Evolutionary conservation across 2,888 invertebrate genomes (phyloP).

Genomic region (Nomada lathburiana): DNA sequence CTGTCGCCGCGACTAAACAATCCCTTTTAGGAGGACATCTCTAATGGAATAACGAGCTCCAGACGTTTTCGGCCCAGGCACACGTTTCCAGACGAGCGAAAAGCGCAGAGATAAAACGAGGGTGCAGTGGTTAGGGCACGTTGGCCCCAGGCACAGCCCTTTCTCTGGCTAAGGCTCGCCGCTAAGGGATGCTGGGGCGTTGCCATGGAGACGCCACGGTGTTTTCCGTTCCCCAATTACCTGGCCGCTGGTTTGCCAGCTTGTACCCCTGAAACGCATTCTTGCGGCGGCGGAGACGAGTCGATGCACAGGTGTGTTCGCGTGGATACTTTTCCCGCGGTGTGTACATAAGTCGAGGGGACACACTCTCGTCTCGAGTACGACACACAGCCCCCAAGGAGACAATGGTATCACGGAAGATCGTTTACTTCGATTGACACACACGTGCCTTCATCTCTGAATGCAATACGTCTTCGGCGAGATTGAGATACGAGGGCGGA

Average conservation of each 20-base stretch:
- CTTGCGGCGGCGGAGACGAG: conserved; percentile 36
- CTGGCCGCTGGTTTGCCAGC: conserved; percentile 74
- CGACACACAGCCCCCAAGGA: background rate
- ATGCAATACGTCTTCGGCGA: background rate
- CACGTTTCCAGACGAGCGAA: conserved; percentile 37
- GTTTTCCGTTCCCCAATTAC: conserved; percentile 79
- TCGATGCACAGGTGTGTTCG: conserved; percentile 19
- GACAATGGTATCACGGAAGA: conserved; percentile 23
- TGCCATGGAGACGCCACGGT: conserved; percentile 76
- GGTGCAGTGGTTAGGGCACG: conserved; percentile 61
- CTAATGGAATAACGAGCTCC: conserved; percentile 64
- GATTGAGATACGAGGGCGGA: background rate
- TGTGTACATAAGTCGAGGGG: conserved; percentile 1
- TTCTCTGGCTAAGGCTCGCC: conserved; percentile 28
- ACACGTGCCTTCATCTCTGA: background rate
- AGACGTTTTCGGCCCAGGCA: conserved; percentile 26
- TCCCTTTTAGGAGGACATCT: conserved; percentile 25
- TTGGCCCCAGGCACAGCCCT: conserved; percentile 44
- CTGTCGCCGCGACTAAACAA: conserved; percentile 32
- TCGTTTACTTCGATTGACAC: conserved; percentile 14
- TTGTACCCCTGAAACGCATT: conserved; percentile 66
- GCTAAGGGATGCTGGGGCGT: conserved; percentile 75
- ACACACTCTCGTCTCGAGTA: conserved; percentile 26
- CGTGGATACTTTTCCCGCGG: background rate
- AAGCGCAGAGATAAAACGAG: conserved; percentile 56